These are phyloP conservation scores for Lophochroa leadbeateri DNA, from an alignment of 2,113 vertebrate genomes.

Conservation along the genomic window DNA sequence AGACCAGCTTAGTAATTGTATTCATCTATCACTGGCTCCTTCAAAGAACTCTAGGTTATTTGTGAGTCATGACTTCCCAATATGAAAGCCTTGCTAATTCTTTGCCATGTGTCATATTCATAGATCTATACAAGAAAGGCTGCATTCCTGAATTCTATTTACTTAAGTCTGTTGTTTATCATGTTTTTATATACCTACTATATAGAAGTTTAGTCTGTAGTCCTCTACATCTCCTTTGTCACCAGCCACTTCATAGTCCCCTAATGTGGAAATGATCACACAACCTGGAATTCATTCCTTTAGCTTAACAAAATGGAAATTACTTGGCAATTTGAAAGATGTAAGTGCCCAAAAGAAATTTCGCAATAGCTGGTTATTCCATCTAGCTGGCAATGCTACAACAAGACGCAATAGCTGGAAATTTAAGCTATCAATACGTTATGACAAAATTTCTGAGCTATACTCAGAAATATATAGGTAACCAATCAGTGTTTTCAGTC, in stretches of 20 bases:
- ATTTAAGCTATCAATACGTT: background rate
- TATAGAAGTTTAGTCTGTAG: background rate
- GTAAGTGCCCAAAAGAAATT: background rate
- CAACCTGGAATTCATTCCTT: background rate
- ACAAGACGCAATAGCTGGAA: background rate
- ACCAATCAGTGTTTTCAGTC: background rate
- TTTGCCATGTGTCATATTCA: background rate
- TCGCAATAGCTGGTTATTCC: background rate
- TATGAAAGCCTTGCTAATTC: background rate
- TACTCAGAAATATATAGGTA: background rate
- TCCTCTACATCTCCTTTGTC: background rate
- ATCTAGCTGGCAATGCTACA: background rate
- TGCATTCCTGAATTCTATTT: background rate
- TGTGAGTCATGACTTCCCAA: background rate
- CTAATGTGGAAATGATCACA: background rate
- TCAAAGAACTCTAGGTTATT: background rate
- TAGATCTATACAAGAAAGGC: background rate
- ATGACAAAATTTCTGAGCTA: background rate
- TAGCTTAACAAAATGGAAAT: background rate
- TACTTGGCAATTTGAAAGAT: background rate
- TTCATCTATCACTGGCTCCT: background rate
- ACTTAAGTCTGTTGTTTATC: background rate
- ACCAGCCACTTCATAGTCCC: background rate
- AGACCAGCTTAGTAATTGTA: slow-evolving; percentile 6
- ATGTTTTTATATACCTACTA: background rate